A percentile compares a stretch with the other conserved stretches of the same genome.
phyloP scores from a whole-genome alignment of 1,140 invertebrate genomes.

The Trypoxylus dichotomus region DNA sequence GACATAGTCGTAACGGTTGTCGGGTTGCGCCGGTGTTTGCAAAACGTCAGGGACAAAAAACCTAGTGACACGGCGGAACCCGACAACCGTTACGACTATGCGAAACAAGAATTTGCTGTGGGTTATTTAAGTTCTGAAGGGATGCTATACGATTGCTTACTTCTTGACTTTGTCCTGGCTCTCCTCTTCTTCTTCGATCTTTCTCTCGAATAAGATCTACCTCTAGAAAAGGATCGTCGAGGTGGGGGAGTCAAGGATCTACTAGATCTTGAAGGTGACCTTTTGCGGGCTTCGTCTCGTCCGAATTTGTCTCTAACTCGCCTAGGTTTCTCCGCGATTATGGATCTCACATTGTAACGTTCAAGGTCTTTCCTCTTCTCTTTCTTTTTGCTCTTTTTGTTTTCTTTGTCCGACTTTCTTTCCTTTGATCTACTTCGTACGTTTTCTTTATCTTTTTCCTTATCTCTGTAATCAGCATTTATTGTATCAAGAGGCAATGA shows the following conservation, averaged over 20 bases:
- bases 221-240: conserved; percentile 43
- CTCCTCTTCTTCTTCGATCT: conserved; percentile 1
- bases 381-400: conserved; percentile 59
- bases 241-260: conserved; percentile 44
- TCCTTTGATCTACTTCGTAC: conserved; percentile 44
- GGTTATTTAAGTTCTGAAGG: neutral
- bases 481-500: neutral
- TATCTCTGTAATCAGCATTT: conserved; percentile 44
- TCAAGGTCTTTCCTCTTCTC: conserved; percentile 78
- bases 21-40: too few relatives aligned
- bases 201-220: conserved; percentile 23
- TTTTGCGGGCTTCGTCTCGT: conserved; percentile 59
- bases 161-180: neutral
- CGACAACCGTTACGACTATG: too few relatives aligned
- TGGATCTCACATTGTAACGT: conserved; percentile 77
- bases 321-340: conserved; percentile 70
- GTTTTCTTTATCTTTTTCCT: conserved; percentile 47
- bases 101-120: too few relatives aligned
- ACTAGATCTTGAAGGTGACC: conserved; percentile 44
- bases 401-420: conserved; percentile 49
- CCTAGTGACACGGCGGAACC: too few relatives aligned
- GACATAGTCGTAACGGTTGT: too few relatives aligned
- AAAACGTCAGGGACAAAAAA: too few relatives aligned
- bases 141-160: neutral
- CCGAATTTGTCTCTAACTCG: conserved; percentile 79